A percentile compares a stretch with the other conserved stretches of the same genome.
Conservation (phyloP, 2,113 vertebrate species). For the Pterophyllum scalare region DNA sequence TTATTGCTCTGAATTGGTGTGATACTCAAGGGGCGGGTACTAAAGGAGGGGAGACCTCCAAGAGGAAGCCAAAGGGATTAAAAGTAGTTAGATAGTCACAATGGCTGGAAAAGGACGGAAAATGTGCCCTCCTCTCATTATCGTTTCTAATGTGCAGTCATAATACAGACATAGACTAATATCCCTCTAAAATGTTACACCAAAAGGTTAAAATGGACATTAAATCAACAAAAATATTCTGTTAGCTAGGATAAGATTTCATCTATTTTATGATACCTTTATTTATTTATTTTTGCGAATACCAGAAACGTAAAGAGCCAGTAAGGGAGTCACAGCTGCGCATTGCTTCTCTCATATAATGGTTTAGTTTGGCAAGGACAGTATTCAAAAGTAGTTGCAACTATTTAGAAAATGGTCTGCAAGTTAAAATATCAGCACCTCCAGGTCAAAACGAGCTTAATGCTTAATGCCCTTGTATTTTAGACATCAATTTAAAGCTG, state of each 20-base stretch:
- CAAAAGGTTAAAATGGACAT: background rate
- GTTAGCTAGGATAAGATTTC: background rate
- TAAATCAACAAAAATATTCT: background rate
- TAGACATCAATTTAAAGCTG: background rate
- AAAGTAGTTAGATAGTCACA: no score
- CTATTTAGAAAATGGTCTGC: background rate
- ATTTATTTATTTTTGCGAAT: background rate
- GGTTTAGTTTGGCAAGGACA: background rate
- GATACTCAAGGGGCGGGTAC: no score
- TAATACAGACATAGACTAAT: no score
- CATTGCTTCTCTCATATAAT: background rate
- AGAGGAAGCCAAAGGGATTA: no score
- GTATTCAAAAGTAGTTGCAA: background rate
- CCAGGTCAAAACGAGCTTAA: background rate
- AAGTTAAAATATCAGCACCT: background rate
- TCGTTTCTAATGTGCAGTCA: background rate
- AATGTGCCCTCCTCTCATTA: no score
- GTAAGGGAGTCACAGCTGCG: background rate
- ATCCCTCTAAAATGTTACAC: background rate
- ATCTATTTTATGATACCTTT: background rate
- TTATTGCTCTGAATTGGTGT: no score
- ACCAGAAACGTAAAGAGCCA: fast-evolving
- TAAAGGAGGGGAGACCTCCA: no score
- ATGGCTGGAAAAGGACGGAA: background rate
- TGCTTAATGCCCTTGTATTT: background rate